Conservation (phyloP, 2,113 vertebrate genomes). For the Athene cunicularia region DNA sequence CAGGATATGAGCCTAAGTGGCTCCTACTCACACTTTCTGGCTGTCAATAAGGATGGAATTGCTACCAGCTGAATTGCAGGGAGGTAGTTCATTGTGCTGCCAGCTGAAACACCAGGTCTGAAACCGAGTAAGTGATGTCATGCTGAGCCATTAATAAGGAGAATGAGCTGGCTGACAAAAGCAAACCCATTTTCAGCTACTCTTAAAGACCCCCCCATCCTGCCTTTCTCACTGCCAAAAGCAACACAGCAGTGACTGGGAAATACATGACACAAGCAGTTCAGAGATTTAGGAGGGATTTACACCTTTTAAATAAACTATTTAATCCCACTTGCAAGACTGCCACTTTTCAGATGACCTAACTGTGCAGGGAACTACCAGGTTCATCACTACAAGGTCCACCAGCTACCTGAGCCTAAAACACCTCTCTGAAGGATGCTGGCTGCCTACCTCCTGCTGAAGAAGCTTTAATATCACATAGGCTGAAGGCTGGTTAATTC, state of each 20-base stretch:
- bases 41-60: neutral
- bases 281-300: neutral
- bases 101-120: neutral
- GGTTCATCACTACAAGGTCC: too few species aligned
- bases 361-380: neutral
- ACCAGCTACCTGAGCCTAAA: neutral
- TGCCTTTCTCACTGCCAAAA: neutral
- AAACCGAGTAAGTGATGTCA: neutral
- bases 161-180: neutral
- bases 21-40: neutral
- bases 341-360: neutral
- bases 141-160: neutral
- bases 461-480: rapidly evolving
- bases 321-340: neutral
- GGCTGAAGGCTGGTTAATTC: neutral
- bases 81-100: neutral
- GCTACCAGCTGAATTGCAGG: neutral
- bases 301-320: neutral
- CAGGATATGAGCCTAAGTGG: neutral
- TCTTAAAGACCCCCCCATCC: neutral
- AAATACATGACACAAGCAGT: rapidly evolving
- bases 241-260: neutral
- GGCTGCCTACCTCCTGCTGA: neutral
- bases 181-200: neutral
- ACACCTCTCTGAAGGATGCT: neutral